Conservation (phyloP, 1,140 invertebrate genomes). For the Sminthurinus signatus region DNA sequence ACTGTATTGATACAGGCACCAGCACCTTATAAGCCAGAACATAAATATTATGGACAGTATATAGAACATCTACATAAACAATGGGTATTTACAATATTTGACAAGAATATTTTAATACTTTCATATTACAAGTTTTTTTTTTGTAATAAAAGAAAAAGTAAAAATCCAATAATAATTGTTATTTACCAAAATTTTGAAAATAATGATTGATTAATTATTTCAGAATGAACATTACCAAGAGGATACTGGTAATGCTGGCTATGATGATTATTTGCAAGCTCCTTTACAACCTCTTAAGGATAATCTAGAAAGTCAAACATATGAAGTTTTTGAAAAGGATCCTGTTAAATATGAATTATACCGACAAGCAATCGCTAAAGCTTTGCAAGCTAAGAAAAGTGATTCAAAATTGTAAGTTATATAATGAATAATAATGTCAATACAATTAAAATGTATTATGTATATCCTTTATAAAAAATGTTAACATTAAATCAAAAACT, state of each 20-base stretch:
- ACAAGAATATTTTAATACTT: neutral
- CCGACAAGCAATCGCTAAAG: conserved; percentile 68
- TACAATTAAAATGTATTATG: too few species aligned
- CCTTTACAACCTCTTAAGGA: conserved; percentile 89
- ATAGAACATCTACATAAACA: conserved; percentile 64
- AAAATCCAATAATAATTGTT: neutral
- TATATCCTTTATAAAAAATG: too few species aligned
- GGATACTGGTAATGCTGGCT: conserved; percentile 63
- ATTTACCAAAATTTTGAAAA: neutral
- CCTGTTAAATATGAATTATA: conserved; percentile 93
- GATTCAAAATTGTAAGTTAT: neutral
- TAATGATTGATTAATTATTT: neutral
- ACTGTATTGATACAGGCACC: conserved; percentile 31
- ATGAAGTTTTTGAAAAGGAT: conserved; percentile 98
- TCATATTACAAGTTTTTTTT: neutral
- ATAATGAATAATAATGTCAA: too few species aligned
- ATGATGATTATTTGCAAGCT: conserved; percentile 86
- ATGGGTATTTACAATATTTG: conserved; percentile 6
- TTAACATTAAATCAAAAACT: too few species aligned
- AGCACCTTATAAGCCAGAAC: conserved; percentile 41
- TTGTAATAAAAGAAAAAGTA: neutral
- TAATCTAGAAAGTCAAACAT: conserved; percentile 91
- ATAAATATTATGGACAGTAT: conserved; percentile 74
- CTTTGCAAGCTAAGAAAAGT: conserved; percentile 32
- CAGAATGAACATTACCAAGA: conserved; percentile 37